phyloP scores from a whole-genome alignment of 2,888 invertebrate species.

The Cybosia mesomella region DNA sequence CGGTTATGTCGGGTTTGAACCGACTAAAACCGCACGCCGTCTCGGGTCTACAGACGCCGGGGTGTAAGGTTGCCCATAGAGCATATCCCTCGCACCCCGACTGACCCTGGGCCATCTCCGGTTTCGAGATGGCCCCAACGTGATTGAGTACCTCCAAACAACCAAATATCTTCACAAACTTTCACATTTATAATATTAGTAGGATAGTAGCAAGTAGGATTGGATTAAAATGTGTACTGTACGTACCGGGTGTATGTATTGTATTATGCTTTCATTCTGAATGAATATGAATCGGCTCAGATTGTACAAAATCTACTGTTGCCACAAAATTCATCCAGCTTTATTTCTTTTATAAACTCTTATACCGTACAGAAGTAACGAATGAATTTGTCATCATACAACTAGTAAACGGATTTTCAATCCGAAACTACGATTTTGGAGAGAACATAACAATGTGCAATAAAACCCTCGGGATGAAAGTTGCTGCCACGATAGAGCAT shows the following conservation, averaged over 20 bases:
- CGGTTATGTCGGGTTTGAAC: too few species aligned
- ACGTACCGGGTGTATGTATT: neutral
- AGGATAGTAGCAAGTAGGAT: too few species aligned
- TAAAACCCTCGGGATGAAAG: conserved; percentile 17
- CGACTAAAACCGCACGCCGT: too few species aligned
- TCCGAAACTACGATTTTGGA: conserved; percentile 15
- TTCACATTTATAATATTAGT: too few species aligned
- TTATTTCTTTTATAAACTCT: conserved; percentile 14
- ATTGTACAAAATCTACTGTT: conserved; percentile 21
- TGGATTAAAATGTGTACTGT: neutral
- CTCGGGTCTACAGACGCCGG: too few species aligned
- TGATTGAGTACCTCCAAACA: too few species aligned
- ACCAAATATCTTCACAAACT: too few species aligned
- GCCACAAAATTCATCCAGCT: too few species aligned
- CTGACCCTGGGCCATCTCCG: too few species aligned
- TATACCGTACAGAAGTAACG: neutral
- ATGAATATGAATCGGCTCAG: conserved; percentile 29
- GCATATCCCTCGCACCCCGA: too few species aligned
- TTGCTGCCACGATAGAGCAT: conserved; percentile 15
- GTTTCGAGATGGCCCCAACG: too few species aligned
- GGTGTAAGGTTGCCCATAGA: too few species aligned
- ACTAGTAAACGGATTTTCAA: conserved; percentile 26
- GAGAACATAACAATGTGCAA: conserved; percentile 23
- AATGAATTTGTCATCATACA: conserved; percentile 17
- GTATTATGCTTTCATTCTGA: conserved; percentile 25